Evolutionary conservation across 2,113 vertebrate genomes (phyloP), one percentile per base, ranked within the genome.

Genomic region (Gavia stellata): DNA sequence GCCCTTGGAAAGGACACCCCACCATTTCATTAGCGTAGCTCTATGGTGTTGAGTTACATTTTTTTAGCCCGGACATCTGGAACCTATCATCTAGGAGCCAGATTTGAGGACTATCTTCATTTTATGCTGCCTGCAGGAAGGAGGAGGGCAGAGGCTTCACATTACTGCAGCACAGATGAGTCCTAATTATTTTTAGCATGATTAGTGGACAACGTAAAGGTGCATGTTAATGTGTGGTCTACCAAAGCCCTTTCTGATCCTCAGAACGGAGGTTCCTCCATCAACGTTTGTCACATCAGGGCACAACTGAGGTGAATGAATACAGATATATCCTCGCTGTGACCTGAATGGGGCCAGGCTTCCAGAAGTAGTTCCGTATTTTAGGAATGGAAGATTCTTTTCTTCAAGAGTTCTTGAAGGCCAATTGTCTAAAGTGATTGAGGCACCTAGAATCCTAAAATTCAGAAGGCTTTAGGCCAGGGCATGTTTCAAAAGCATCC

Each of bases 11-110:
- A 72, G 56, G 67, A 50, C 81, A 65, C 12, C 53, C 49, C 90
- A 85, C 59, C 65, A 36, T 21, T 85, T 61, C 87, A 87, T 62
- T 40, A 94, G 28, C 11, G 52, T 45, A 91, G 66, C 58, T 87
- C 58, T 49, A 10, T 7, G 72, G 61, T 12, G 15, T n/a, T 66
- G 38, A 71, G 70, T 61, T 91, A 72, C 42, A 4, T 8, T 47
- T 74, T 72, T 83, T 77, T 24, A 94, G 49, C 74, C 56, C 78
- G 68, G 40, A 90, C 73, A 95, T 95, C 94, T 97, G 96, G 95
- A 96, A 92, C 2, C 0, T 62, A 81, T 94, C 63, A 73, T 28
- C 38, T 17, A 82, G 85, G 70, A 55, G 79, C 85, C 85, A 92
- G 82, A 90, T 82, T 82, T 80, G 88, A 95, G 85, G 29, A 88